Evolutionary conservation across 2,797 vertebrate species (phyloP).

Genomic region (Octomys mimax): DNA sequence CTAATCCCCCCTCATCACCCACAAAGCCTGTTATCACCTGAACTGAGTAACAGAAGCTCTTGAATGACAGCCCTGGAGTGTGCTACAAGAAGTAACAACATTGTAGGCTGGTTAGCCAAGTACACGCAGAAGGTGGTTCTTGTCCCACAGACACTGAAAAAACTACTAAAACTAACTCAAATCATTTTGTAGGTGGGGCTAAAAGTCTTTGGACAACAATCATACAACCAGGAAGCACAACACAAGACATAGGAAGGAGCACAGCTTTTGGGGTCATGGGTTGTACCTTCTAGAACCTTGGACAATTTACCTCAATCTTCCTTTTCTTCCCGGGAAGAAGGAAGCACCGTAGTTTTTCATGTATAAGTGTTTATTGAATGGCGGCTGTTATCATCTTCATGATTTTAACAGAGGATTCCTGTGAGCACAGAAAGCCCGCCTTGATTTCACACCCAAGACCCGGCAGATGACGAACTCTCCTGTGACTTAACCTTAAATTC

Average conservation of each 20-base stretch:
- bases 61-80: background rate
- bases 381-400: background rate
- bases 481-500: slow-evolving; percentile 43
- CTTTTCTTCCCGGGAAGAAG: background rate
- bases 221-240: background rate
- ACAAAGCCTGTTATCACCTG: slow-evolving; percentile 41
- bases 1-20: background rate
- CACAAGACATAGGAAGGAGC: background rate
- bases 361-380: background rate
- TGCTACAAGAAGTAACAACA: background rate
- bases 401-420: background rate
- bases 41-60: background rate
- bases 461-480: background rate
- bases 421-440: background rate
- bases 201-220: slow-evolving; percentile 26
- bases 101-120: background rate
- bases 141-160: background rate
- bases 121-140: background rate
- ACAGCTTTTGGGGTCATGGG: background rate
- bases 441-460: slow-evolving; percentile 2
- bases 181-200: background rate
- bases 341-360: background rate
- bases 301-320: background rate
- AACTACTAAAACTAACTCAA: background rate
- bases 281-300: background rate